Evolutionary conservation across 2,888 invertebrate species (phyloP).

Genomic region (Dyspetes luteomarginatus): DNA sequence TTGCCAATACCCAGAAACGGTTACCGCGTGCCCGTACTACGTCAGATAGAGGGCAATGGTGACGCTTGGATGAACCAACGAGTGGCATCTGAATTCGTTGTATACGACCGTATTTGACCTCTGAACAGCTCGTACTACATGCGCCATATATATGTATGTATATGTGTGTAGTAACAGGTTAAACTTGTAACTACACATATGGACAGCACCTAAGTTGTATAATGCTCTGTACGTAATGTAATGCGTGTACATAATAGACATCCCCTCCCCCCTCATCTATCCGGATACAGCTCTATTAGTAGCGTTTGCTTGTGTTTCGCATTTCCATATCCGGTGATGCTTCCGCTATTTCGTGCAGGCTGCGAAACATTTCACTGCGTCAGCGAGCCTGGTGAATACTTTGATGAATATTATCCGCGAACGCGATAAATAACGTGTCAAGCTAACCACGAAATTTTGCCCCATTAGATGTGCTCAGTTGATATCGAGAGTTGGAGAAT

Average conservation of each 20-base stretch:
- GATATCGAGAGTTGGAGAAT: no score
- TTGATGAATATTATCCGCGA: background rate
- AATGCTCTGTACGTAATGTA: constrained; percentile 35
- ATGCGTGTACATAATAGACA: constrained; percentile 41
- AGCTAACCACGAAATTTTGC: background rate
- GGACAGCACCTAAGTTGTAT: constrained; percentile 43
- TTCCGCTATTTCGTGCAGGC: constrained; percentile 5
- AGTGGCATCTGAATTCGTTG: no score
- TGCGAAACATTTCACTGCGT: background rate
- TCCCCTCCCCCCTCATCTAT: background rate
- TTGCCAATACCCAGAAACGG: no score
- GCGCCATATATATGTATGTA: constrained; percentile 13
- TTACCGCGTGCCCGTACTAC: background rate
- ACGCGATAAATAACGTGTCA: background rate
- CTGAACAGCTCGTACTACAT: constrained; percentile 3
- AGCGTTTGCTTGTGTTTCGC: background rate
- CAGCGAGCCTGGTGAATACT: constrained; percentile 1
- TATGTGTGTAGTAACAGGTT: constrained; percentile 37
- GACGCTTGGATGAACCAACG: no score
- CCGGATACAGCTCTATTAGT: constrained; percentile 22
- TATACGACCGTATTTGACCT: constrained; percentile 8
- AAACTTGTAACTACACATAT: constrained; percentile 40
- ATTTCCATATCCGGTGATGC: background rate
- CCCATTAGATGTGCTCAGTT: background rate
- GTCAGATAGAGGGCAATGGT: background rate